phyloP scores from a whole-genome alignment of 2,797 vertebrate species.

The Tokudaia tokunoshimensis region DNA sequence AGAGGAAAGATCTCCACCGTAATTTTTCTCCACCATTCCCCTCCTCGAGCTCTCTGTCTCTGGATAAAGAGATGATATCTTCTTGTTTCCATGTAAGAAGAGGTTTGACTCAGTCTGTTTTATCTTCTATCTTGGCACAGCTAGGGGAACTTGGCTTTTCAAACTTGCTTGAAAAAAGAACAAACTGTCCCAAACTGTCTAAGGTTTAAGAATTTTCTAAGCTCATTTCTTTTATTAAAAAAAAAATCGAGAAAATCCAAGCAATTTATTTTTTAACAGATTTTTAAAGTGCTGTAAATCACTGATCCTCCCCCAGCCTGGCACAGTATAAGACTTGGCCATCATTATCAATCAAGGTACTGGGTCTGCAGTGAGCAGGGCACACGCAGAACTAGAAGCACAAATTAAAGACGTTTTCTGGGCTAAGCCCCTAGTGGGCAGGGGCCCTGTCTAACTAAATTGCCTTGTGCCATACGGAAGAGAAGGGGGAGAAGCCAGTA shows the following conservation, averaged over 20 bases:
- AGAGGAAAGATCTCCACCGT: neutral
- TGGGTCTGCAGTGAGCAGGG: neutral
- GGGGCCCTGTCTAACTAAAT: constrained; percentile 59
- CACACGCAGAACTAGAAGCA: constrained; percentile 23
- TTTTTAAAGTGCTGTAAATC: constrained; percentile 71
- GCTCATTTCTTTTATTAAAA: neutral
- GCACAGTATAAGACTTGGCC: neutral
- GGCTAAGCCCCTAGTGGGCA: constrained; percentile 66
- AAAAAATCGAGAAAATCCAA: constrained; percentile 58
- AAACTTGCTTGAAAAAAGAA: constrained; percentile 46
- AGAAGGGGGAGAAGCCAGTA: neutral
- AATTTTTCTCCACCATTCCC: constrained; percentile 39
- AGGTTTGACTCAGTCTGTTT: neutral
- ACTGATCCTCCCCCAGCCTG: constrained; percentile 9
- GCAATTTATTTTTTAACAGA: constrained; percentile 70
- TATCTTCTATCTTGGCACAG: neutral
- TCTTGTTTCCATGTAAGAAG: neutral
- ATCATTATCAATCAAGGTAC: constrained; percentile 70
- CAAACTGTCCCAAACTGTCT: constrained; percentile 34
- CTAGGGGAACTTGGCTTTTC: neutral
- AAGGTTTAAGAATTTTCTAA: constrained; percentile 54
- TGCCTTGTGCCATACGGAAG: constrained; percentile 70
- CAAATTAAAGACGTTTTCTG: constrained; percentile 69
- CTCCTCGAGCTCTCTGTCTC: neutral
- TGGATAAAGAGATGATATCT: neutral